Evolutionary conservation across 2,113 vertebrate genomes (phyloP), one percentile per base, ranked within the genome.

Genomic region (Erythrocercus mccallii): DNA sequence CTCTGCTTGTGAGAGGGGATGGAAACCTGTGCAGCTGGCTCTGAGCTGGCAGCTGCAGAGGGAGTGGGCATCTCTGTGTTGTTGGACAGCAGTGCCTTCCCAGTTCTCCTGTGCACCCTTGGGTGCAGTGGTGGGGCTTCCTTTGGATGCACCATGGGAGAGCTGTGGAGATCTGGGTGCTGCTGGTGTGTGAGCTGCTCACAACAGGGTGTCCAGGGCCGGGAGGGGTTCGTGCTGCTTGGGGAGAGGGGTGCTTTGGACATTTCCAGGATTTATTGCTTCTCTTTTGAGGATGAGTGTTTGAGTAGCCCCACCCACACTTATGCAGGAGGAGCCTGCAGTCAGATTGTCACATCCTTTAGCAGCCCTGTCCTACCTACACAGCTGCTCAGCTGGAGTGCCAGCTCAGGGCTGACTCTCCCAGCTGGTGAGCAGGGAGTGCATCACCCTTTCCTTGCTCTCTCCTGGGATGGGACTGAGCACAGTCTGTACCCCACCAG

Each of bases 111-210:
- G 5, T n/a, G 66, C 33, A 10, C n/a, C 25, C n/a, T 48, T 2
- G 1, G 37, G 8, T 28, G 40, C 23, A 25, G 27, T 7, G 12
- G 27, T 8, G 20, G 42, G 27, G 5, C 7, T 88, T 53, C n/a
- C 20, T 68, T 3, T 3, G 38, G n/a, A 19, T 24, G n/a, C 5
- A 2, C 15, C 0, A 0, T 45, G 64, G 38, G 44, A 77, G 28
- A 38, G 38, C 22, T 58, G 4, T 7, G 4, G 64, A 23, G 38
- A 35, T 15, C 35, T 50, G 33, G 20, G 54, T 22, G 33, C 48
- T 81, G 60, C 31, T 11, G 5, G 33, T 23, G 38, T 30, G 57
- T 37, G 73, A 54, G 60, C 20, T 1, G 2, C 33, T 17, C 18
- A 15, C 2, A 10, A 3, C 0, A 5, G 22, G 3, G 18, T 4